Percentiles rank a stretch among this genome's conserved stretches.
These are phyloP conservation scores for Diadegma fenestrale DNA, from an alignment of 2,888 invertebrate species.

Conservation along the genomic window DNA sequence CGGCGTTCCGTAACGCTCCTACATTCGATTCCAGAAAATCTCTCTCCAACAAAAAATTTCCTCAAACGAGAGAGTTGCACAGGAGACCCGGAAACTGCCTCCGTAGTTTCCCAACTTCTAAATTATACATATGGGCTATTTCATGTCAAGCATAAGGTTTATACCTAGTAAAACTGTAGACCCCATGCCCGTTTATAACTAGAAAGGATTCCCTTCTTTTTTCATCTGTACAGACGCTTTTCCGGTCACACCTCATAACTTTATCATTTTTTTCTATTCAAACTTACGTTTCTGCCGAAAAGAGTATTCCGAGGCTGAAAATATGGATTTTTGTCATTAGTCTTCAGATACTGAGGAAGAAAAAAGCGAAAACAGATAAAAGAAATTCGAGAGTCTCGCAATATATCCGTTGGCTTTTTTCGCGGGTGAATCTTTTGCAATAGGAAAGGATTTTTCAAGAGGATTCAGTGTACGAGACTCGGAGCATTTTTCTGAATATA, in stretches of 20 bases:
- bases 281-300: not conserved
- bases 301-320: not conserved
- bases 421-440: not conserved
- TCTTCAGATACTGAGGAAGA: not conserved
- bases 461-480: not conserved
- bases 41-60: constrained; percentile 60
- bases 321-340: not conserved
- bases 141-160: not conserved
- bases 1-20: constrained; percentile 63
- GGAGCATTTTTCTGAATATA: not conserved
- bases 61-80: constrained; percentile 54
- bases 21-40: constrained; percentile 67
- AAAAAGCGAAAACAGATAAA: not conserved
- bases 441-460: not conserved
- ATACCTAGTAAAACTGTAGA: not conserved
- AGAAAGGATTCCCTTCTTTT: not conserved
- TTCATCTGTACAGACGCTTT: not conserved
- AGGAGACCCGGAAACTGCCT: constrained; percentile 58
- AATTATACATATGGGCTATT: constrained; percentile 29
- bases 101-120: constrained; percentile 28
- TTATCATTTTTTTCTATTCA: not conserved
- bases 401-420: not conserved
- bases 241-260: not conserved
- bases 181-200: not conserved
- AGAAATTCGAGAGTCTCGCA: no score